Base-by-base conservation (phyloP, 2,888 invertebrate genomes). In the Philonicus albiceps region DNA sequence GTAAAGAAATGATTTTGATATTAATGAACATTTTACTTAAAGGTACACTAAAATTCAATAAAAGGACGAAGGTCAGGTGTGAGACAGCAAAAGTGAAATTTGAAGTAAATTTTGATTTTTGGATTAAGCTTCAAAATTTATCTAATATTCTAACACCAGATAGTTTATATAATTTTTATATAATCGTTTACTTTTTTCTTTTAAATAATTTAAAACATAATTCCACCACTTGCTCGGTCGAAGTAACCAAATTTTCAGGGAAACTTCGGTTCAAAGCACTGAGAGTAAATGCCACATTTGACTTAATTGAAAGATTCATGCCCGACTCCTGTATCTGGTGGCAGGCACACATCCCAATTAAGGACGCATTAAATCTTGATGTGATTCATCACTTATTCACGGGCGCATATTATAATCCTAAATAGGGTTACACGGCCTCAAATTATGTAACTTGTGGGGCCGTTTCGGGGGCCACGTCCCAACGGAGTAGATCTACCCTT, bases 341-440 rank as follows among this genome's bases (percentile, higher is more conserved):
- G 55, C 37, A 83, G 75, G 43, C 72, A 86, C 87, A 88, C 87
- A 88, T 87, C 88, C 88, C 88, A 88, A 88, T 88, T 88, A 88
- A 87, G 87, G 86, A 81, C 72, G 86, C 88, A 88, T 89, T 88
- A 88, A 88, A 88, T 88, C 86, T 88, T 88, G 86, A 88, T 88
- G 87, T 87, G 87, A 88, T 88, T 88, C 87, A 88, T 89, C 85
- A 88, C 87, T 89, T 88, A 89, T 89, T 88, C 87, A 89, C 87
- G 86, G 72, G 87, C 81, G 87, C 88, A 88, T 88, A 89, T 89
- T 88, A 88, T 87, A 88, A 88, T 87, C 88, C 87, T 80, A 87
- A 87, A 87, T 88, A 88, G 88, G 87, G 86, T 88, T 78, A 78
- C 86, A 88, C 87, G 88, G 89, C 88, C 88, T 88, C 88, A 88